These are phyloP conservation scores for Theonella swinhoei DNA, from an alignment of 37 sponge, comb jelly and placozoan species.

Conservation along the genomic window DNA sequence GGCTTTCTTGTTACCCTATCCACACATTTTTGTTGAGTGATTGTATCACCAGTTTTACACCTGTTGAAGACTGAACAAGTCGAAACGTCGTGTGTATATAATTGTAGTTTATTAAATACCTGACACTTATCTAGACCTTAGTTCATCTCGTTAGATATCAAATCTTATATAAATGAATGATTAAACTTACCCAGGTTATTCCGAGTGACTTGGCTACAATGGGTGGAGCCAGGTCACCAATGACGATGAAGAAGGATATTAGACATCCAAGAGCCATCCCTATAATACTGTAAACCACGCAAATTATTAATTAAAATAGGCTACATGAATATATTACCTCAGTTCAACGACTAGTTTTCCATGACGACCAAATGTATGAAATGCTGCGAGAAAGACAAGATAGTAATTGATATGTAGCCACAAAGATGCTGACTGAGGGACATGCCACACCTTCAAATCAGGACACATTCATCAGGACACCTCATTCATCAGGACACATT, in stretches of 20 bases:
- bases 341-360: conserved; percentile 53
- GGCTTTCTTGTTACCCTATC: neutral
- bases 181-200: conserved; percentile 33
- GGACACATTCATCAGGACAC: no score
- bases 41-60: no score
- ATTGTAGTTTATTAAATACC: no score
- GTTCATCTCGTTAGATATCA: no score
- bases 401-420: neutral
- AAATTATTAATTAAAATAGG: neutral
- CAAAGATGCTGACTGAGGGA: neutral
- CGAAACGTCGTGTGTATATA: no score
- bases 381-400: conserved; percentile 11
- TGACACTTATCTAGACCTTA: no score
- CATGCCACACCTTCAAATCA: no score
- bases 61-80: no score
- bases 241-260: conserved; percentile 78
- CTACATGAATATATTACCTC: conserved; percentile 10
- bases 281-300: conserved; percentile 36
- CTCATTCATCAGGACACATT: no score
- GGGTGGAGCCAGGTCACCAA: conserved; percentile 79
- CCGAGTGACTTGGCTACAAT: conserved; percentile 17
- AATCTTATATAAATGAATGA: no score
- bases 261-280: conserved; percentile 67
- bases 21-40: no score
- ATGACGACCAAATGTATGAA: conserved; percentile 23